These are phyloP conservation scores for Bombus balteatus DNA, from an alignment of 1,140 invertebrate genomes.

Conservation along the genomic window DNA sequence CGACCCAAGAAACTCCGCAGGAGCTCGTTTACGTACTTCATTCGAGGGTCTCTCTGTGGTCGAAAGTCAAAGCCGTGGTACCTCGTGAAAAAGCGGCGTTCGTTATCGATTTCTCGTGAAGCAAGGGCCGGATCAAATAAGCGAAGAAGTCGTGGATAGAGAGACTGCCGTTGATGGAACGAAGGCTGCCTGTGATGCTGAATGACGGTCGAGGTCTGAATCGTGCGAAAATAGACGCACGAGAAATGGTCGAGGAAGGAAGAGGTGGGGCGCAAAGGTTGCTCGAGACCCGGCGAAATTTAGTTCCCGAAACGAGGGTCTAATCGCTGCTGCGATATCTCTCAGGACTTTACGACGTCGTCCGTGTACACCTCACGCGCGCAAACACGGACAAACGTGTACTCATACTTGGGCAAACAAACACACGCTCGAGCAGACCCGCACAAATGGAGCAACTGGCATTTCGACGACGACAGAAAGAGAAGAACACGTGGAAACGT, in stretches of 20 bases:
- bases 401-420: background rate
- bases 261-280: background rate
- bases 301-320: conserved; percentile 73
- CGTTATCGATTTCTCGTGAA: conserved; percentile 13
- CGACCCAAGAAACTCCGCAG: background rate
- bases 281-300: conserved; percentile 57
- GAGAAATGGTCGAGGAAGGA: background rate
- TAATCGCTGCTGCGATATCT: conserved; percentile 71
- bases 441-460: background rate
- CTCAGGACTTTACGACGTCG: conserved; percentile 67
- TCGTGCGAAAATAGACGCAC: conserved; percentile 17
- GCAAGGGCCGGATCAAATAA: background rate
- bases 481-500: background rate
- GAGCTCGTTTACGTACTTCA: background rate
- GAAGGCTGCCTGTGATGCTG: too few relatives aligned
- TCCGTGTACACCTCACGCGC: background rate
- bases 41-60: background rate
- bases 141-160: too few relatives aligned
- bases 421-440: background rate
- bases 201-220: background rate
- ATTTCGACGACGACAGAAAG: background rate
- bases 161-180: too few relatives aligned
- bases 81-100: background rate
- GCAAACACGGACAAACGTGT: background rate
- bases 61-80: background rate